These are phyloP conservation scores for Ahaetulla prasina DNA, from an alignment of 2,113 vertebrate genomes.

Conservation along the genomic window DNA sequence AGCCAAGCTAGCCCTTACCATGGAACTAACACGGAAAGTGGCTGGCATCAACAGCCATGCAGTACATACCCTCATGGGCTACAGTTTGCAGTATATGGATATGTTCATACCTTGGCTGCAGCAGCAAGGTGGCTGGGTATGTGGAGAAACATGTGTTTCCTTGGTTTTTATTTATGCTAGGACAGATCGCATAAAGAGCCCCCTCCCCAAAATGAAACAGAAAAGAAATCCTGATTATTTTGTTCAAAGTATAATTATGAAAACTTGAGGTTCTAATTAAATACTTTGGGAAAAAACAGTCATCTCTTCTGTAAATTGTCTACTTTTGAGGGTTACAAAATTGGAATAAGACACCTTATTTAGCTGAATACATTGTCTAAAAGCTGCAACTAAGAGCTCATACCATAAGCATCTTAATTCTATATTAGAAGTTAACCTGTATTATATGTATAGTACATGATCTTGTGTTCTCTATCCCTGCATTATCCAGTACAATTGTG, in stretches of 20 bases:
- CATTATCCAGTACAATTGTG: neutral
- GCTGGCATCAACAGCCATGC: constrained; percentile 59
- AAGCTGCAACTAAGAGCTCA: neutral
- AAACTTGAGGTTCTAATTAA: neutral
- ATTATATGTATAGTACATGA: neutral
- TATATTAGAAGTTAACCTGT: neutral
- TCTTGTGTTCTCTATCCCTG: neutral
- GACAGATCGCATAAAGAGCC: neutral
- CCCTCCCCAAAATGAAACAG: neutral
- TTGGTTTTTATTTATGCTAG: neutral
- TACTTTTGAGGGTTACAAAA: neutral
- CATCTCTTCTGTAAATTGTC: neutral
- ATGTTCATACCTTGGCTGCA: constrained; percentile 70
- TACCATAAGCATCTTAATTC: neutral
- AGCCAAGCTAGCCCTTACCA: constrained; percentile 64
- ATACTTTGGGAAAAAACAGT: neutral
- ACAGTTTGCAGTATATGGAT: constrained; percentile 60
- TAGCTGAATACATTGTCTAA: neutral
- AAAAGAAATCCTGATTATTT: neutral
- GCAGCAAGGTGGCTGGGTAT: constrained; percentile 69
- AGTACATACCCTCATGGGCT: constrained; percentile 62
- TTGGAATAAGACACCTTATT: neutral
- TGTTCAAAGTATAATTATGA: neutral
- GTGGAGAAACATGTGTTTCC: neutral
- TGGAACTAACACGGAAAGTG: constrained; percentile 68